These are phyloP conservation scores for Megaceryle maxima DNA, from an alignment of 2,113 vertebrate species.

Conservation along the genomic window DNA sequence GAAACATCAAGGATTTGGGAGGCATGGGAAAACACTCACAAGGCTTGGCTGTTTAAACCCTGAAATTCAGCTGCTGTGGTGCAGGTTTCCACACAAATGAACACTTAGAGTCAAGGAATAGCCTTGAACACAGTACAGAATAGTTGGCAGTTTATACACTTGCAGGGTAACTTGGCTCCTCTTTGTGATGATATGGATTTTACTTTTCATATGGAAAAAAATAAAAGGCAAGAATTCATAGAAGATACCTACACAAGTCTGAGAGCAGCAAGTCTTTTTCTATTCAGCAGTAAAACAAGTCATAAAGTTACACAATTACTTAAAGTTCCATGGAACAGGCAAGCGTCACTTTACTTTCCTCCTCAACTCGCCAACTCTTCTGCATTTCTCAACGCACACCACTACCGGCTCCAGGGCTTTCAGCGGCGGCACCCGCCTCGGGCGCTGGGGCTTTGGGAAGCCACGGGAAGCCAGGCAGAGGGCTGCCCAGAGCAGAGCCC, in stretches of 20 bases:
- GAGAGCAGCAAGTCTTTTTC: neutral
- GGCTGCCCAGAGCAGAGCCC: neutral
- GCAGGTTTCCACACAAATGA: neutral
- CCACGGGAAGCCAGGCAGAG: fast-evolving
- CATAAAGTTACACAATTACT: neutral
- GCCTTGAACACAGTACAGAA: too few relatives aligned
- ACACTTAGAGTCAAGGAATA: neutral
- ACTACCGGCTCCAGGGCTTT: neutral
- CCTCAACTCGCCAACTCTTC: neutral
- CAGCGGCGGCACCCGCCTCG: fast-evolving
- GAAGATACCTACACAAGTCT: neutral
- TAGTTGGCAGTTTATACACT: neutral
- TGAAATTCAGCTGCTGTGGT: neutral
- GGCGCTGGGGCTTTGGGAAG: too few relatives aligned
- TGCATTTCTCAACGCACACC: too few relatives aligned
- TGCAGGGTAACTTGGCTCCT: neutral
- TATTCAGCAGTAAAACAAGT: neutral
- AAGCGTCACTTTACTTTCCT: too few relatives aligned
- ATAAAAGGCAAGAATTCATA: neutral
- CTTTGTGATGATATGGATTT: neutral
- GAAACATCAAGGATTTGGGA: neutral
- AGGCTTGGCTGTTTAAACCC: neutral
- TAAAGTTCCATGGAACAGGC: too few relatives aligned
- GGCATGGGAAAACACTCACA: neutral
- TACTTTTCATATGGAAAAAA: neutral